phyloP scores from a whole-genome alignment of 1,140 invertebrate species.

The Drosophila sproati region DNA sequence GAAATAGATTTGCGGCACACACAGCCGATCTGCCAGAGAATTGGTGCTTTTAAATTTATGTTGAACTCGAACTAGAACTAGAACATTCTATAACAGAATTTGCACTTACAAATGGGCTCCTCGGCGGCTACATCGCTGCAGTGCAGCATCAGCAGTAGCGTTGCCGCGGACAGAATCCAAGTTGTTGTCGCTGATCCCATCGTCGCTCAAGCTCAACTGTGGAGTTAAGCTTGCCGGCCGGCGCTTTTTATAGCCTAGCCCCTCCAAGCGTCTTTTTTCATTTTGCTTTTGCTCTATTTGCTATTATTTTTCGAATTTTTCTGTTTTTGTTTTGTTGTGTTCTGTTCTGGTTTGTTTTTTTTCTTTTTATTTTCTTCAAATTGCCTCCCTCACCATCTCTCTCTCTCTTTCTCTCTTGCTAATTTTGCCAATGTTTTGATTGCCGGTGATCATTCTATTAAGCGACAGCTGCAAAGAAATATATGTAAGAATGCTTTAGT shows the following conservation, averaged over 20 bases:
- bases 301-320: conserved; percentile 15
- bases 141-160: conserved; percentile 40
- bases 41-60: not conserved
- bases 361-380: conserved; percentile 1
- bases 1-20: conserved; percentile 88
- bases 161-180: conserved; percentile 21
- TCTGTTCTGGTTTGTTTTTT: conserved; percentile 11
- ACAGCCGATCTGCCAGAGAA: conserved; percentile 87
- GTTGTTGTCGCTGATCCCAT: conserved; percentile 38
- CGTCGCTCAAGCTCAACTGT: conserved; percentile 62
- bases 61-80: no score
- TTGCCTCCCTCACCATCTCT: not conserved
- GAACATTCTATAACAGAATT: not conserved
- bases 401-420: conserved; percentile 1
- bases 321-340: conserved; percentile 15
- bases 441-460: conserved; percentile 56
- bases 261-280: conserved; percentile 1
- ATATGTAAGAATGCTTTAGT: not conserved
- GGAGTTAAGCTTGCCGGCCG: conserved; percentile 54
- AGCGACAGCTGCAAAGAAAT: conserved; percentile 82
- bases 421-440: conserved; percentile 36
- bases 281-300: conserved; percentile 28
- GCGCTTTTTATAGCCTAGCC: conserved; percentile 60
- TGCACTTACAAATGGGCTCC: conserved; percentile 66
- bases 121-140: conserved; percentile 35